A percentile compares a stretch with the other conserved stretches of the same genome.
These are phyloP conservation scores for Coenobita brevimanus DNA, from an alignment of 1,140 invertebrate genomes.

Conservation along the genomic window DNA sequence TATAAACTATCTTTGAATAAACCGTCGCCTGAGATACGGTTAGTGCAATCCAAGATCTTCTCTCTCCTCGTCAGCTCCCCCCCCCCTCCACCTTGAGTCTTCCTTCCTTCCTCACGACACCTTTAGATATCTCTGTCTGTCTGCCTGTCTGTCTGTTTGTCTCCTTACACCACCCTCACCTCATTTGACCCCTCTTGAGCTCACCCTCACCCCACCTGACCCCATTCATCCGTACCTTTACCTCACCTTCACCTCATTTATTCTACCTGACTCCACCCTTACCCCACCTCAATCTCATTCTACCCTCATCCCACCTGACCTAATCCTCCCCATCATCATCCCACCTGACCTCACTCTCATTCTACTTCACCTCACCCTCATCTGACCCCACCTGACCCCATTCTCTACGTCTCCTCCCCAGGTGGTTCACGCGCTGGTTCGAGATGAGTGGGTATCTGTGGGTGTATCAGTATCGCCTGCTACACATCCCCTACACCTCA, in stretches of 20 bases:
- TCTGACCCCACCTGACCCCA: not conserved
- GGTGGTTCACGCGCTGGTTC: conserved; percentile 61
- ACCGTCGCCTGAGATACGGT: too few species aligned
- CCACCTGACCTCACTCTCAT: not conserved
- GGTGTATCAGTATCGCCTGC: conserved; percentile 78
- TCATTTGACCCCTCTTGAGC: not conserved
- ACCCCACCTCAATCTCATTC: not conserved
- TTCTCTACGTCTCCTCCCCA: not conserved
- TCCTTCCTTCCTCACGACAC: not conserved
- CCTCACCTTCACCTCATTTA: not conserved
- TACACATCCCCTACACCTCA: conserved; percentile 83
- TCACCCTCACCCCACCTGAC: too few species aligned
- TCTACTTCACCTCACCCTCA: not conserved
- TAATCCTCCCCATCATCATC: not conserved
- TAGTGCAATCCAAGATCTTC: too few species aligned
- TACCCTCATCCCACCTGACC: not conserved
- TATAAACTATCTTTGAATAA: too few species aligned
- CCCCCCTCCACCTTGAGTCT: not conserved
- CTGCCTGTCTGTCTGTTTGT: not conserved
- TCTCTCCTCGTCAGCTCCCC: not conserved
- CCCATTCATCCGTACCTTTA: not conserved
- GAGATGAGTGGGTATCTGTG: conserved; percentile 67
- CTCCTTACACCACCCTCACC: not conserved
- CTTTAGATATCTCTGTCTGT: too few species aligned
- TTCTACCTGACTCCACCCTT: not conserved